These are phyloP conservation scores for Nycticorax nycticorax DNA, from an alignment of 2,113 vertebrate genomes.

Conservation along the genomic window DNA sequence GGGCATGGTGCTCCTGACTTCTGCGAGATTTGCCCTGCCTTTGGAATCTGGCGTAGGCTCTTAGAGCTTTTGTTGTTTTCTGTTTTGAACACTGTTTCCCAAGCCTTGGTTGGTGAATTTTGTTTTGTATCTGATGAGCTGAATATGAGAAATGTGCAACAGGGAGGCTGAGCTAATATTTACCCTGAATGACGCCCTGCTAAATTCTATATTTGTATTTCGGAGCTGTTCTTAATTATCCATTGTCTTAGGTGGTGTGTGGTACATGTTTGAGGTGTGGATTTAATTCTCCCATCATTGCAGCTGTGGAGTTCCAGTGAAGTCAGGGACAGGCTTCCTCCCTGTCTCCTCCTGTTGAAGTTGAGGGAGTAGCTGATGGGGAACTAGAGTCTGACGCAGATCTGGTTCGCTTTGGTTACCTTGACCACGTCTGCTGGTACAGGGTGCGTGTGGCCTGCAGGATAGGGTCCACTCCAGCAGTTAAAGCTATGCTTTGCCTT, in stretches of 20 bases:
- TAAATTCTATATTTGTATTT: neutral
- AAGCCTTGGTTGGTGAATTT: neutral
- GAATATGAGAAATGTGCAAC: neutral
- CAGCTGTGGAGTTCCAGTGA: neutral
- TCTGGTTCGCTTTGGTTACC: no score
- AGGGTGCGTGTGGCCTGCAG: rapidly evolving
- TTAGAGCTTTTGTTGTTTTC: neutral
- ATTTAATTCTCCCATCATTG: neutral
- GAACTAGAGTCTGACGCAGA: neutral
- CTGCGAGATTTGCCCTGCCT: rapidly evolving
- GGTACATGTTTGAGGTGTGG: neutral
- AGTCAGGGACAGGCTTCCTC: neutral
- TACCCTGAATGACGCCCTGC: neutral
- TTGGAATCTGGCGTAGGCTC: rapidly evolving
- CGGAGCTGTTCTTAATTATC: neutral
- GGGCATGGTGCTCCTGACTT: neutral
- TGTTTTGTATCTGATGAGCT: neutral
- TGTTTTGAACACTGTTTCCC: neutral
- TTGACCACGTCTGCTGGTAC: neutral
- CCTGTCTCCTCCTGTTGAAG: neutral
- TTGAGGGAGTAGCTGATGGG: neutral
- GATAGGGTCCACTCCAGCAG: neutral
- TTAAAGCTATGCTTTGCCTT: neutral
- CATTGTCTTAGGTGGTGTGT: rapidly evolving
- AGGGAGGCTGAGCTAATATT: neutral